A percentile compares a stretch with the other conserved stretches of the same genome.
phyloP scores from a whole-genome alignment of 2,113 vertebrate species.

The Saccopteryx leptura region DNA sequence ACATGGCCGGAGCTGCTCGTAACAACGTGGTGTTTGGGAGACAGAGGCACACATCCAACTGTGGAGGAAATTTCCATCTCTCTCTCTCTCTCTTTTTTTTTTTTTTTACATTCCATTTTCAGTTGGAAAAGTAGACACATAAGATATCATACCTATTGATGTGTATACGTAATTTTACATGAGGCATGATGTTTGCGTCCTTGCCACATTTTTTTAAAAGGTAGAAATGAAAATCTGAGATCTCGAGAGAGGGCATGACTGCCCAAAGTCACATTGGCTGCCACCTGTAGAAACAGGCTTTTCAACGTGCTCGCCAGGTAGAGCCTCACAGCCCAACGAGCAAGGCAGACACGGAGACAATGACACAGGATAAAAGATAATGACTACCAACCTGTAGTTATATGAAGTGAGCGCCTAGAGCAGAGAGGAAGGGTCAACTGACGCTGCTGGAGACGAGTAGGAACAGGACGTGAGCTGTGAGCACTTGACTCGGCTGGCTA shows the following conservation, averaged over 20 bases:
- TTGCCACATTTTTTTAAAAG: background rate
- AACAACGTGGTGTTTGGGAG: constrained; percentile 8
- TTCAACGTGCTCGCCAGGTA: background rate
- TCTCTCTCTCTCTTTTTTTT: background rate
- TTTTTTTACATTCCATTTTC: background rate
- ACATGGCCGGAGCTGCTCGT: background rate
- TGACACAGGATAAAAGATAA: background rate
- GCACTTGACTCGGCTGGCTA: background rate
- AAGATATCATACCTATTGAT: background rate
- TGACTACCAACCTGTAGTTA: background rate
- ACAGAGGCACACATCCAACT: background rate
- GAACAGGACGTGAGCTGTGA: background rate
- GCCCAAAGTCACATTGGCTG: background rate
- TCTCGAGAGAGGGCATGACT: background rate
- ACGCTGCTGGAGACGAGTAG: background rate
- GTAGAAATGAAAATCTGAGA: background rate
- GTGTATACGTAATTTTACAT: background rate
- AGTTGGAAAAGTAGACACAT: background rate
- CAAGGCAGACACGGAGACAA: background rate
- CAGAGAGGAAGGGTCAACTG: background rate
- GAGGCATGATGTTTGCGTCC: background rate
- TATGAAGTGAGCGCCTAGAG: background rate
- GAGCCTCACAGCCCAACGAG: background rate
- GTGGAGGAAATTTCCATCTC: background rate
- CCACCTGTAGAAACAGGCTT: background rate